Base-by-base conservation (phyloP, 2,888 invertebrate species). In the Papilio gigon region DNA sequence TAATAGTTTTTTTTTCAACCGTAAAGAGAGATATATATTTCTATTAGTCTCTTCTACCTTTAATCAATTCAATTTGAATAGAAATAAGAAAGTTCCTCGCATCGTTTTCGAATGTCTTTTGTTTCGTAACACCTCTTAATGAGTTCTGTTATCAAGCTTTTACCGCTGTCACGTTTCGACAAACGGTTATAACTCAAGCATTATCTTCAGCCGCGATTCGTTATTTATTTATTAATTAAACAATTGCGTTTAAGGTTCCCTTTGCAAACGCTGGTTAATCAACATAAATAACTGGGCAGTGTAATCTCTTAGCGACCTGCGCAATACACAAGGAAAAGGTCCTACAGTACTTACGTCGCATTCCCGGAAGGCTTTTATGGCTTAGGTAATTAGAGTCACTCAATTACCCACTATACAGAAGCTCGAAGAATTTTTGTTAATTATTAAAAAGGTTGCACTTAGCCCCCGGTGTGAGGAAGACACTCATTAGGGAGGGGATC, bases 371-470 rank as follows among this genome's bases (percentile, higher is more conserved):
- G 88, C 89, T 89, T 86, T 89, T 88, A 87, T 84, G 88, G 87
- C 86, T 89, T 85, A 87, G 83, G 86, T 83, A 90, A 90, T 92
- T 91, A 90, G 88, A 86, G 86, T 91, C 90, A 90, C 88, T 90
- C 92, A 92, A 89, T 91, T 90, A 92, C 87, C 81, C 89, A 86
- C 88, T 87, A 56, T 56, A 87, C 81, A 83, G 78, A 73, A 78
- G 82, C 77, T 79, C 78, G 82, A 84, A 85, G 88, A 88, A 88
- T 86, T 90, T 89, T 88, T 84, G 87, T 90, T 89, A 90, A 91
- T 90, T 85, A 90, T 90, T 90, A 89, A 92, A 89, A 87, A 88
- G 89, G 88, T 85, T 87, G 89, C 90, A 89, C 90, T 90, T 85
- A 86, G 80, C 82, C 76, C n/a, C 74, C 76, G 77, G 71, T 73